Base-by-base conservation (phyloP, 2,888 invertebrate genomes). In the Pyrocoelia pectoralis region DNA sequence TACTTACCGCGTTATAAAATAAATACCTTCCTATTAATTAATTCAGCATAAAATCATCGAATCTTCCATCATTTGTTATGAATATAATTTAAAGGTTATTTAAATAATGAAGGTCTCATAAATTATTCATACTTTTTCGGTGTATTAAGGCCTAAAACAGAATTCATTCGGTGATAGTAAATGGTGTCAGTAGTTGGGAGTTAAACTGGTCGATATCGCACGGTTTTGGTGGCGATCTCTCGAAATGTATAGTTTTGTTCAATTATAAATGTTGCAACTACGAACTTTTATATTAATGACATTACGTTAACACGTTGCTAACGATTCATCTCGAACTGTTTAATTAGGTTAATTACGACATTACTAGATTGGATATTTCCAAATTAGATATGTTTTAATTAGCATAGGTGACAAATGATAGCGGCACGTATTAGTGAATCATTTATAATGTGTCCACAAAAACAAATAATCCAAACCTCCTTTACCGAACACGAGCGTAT, bases 281-380 rank as follows among this genome's bases (percentile, higher is more conserved):
- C 46, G 24, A 38, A 46, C 56, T 56, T 56, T 56, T 57, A 52
- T 56, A 57, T 62, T 56, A 61, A 61, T 61, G 56, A 56, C 61
- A 56, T 62, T 62, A 62, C 56, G 53, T 56, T 52, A 61, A 29
- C 51, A 53, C 56, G 40, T 62, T 53, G 38, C 24, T 52, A 52
- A 2, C 52, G 53, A 62, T 62, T 56, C 56, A 24, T 53, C 53
- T 56, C 28, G 48, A 56, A 62, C 38, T 52, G 46, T 53, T 62
- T 62, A 62, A 62, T 62, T 62, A 62, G 62, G 52, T 57, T 56
- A 62, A 62, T 53, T 52, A 57, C 56, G 8, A 24, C 8, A 24
- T 8, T 8, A 24, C 19, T 55, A 61, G 49, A 55, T 50, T 61
- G 55, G 50, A 56, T 56, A 51, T 56, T 49, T 56, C 43, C 33